Evolutionary conservation across 2,797 vertebrate genomes (phyloP), one percentile per base, ranked within the genome.

Genomic region (Danio choprae): DNA sequence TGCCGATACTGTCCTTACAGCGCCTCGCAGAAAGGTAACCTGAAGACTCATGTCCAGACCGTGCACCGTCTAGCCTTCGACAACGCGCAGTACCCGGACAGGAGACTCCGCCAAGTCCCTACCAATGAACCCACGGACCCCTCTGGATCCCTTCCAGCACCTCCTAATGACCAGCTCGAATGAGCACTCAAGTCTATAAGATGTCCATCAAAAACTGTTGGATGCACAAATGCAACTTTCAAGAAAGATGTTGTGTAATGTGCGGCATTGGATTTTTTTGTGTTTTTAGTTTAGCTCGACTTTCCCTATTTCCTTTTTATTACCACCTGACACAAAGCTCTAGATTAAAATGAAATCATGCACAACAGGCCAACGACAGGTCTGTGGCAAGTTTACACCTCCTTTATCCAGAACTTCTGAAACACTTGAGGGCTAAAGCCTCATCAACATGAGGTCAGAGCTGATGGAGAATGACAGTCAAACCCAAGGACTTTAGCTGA

Each of bases 1-100:
- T 79, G 87, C 91, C 84, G 95, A 93, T 90, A 95, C 94, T 79
- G 87, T 91, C 84, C 95, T 93, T 90, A 95, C 93, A 91, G 95
- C 95, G 93, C 96, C 95, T 91, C 91, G 94, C 85, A 94, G 93
- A 91, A 96, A 96, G 95, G 95, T 94, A 93, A 95, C 94, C 89
- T 96, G 94, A 94, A 94, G 87, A 88, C 86, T 0, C 65, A 40
- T 58, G 81, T 15, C 10, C 92, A 85, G 80, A 86, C 62, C 80
- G 90, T 84, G 41, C 87, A 89, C 79, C 62, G 55, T 81, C 83
- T 86, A 77, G 89, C 91, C 80, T 85, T 85, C 59, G 89, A 89
- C 87, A 92, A 92, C 84, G 56, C 86, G 67, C 89, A 86, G 86
- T 83, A 89, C 72, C 90, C 88, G 0, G 83, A 81, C 3, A 83